A percentile compares a stretch with the other conserved stretches of the same genome.
Evolutionary conservation across 2,888 invertebrate species (phyloP).

Genomic region (Epiperipatus broadwayi): DNA sequence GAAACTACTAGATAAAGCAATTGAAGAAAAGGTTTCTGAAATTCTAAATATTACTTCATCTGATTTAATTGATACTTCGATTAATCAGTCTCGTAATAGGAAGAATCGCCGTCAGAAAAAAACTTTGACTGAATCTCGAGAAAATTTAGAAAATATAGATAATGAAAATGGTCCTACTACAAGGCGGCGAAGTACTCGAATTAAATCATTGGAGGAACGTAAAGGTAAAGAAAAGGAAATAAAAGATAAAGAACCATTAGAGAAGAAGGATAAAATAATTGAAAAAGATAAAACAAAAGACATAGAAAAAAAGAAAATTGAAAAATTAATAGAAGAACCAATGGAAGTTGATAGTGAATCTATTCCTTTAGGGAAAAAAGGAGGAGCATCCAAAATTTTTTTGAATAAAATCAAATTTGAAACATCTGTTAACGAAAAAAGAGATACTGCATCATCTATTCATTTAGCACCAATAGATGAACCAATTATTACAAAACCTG

Average conservation of each 20-base stretch:
- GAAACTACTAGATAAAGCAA: no score
- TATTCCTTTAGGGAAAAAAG: conserved; percentile 4
- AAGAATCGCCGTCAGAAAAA: no score
- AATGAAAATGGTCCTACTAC: no score
- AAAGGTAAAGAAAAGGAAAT: conserved; percentile 15
- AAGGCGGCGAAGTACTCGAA: conserved; percentile 18
- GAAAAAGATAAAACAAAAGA: conserved; percentile 7
- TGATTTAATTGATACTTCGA: no score
- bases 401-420: not conserved
- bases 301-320: conserved; percentile 12
- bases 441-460: conserved; percentile 5
- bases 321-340: conserved; percentile 9
- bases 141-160: no score
- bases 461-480: conserved; percentile 8
- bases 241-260: not conserved
- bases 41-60: no score
- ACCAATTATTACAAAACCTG: conserved; percentile 37
- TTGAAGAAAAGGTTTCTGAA: no score
- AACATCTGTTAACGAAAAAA: no score
- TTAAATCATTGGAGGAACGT: conserved; percentile 17
- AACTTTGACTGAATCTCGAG: no score
- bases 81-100: no score
- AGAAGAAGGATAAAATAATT: conserved; percentile 11
- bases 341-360: conserved; percentile 5
- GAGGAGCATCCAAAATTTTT: not conserved